Conservation (phyloP, 2,113 vertebrate species). For the Pachyramphus minor region DNA sequence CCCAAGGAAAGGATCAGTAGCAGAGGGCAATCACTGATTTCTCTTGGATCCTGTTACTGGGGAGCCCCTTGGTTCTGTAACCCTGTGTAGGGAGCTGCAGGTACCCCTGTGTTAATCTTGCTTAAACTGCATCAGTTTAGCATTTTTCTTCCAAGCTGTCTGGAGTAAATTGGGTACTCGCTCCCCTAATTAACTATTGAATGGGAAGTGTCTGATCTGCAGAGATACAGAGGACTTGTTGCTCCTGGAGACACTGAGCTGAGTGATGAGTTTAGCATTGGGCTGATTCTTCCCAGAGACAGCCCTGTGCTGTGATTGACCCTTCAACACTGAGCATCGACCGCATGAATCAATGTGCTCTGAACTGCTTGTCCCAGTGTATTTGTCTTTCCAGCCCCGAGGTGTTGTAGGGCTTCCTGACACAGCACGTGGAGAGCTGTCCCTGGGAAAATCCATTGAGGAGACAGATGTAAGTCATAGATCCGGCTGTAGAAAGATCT, state of each 20-base stretch:
- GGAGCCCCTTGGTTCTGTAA: not conserved
- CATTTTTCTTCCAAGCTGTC: not conserved
- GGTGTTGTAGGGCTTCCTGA: not conserved
- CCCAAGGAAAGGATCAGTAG: not conserved
- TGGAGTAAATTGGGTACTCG: not conserved
- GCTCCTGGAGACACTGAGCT: not conserved
- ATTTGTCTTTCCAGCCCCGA: not conserved
- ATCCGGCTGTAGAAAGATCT: fast-evolving
- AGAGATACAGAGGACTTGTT: not conserved
- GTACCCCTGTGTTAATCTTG: not conserved
- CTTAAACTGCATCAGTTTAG: not conserved
- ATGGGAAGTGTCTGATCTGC: not conserved
- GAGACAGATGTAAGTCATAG: fast-evolving
- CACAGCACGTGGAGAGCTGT: fast-evolving
- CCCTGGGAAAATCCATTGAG: fast-evolving
- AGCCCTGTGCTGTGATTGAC: not conserved
- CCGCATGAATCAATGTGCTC: not conserved
- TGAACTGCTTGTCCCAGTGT: fast-evolving
- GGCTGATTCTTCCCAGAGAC: not conserved
- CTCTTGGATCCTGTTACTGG: not conserved
- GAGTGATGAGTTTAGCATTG: not conserved
- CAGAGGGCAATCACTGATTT: not conserved
- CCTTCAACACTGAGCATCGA: not conserved
- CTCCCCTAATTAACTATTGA: not conserved
- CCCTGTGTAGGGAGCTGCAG: not conserved